phyloP scores from a whole-genome alignment of 2,888 invertebrate genomes.

The Hirtodrosophila alboralis region DNA sequence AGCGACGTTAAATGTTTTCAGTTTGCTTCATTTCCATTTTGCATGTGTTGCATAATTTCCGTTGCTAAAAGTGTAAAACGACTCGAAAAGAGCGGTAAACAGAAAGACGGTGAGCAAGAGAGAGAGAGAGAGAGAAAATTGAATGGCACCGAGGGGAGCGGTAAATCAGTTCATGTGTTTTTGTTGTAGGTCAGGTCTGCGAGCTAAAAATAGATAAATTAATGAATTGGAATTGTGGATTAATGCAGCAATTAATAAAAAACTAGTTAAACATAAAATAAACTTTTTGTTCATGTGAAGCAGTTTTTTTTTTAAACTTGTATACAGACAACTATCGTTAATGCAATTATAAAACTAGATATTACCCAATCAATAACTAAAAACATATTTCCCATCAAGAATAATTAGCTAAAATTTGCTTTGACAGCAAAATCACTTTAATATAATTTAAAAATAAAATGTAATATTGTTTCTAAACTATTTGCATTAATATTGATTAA shows the following conservation, averaged over 20 bases:
- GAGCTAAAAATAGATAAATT: constrained; percentile 19
- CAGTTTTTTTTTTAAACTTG: too few species aligned
- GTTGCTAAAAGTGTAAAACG: constrained; percentile 43
- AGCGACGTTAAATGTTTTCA: constrained; percentile 33
- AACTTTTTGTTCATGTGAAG: not conserved
- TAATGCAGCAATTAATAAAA: not conserved
- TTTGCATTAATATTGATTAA: constrained; percentile 4
- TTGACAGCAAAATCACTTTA: too few species aligned
- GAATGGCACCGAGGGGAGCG: constrained; percentile 42
- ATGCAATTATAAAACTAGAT: too few species aligned
- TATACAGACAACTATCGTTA: too few species aligned
- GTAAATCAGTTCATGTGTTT: constrained; percentile 23
- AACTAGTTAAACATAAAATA: not conserved
- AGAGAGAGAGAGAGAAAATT: constrained; percentile 6
- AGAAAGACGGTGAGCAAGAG: constrained; percentile 2
- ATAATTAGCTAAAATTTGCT: too few species aligned
- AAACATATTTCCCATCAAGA: too few species aligned
- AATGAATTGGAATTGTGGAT: constrained; percentile 16
- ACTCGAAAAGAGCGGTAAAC: too few species aligned
- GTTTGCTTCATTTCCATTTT: constrained; percentile 64
- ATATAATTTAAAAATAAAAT: too few species aligned
- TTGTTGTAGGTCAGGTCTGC: constrained; percentile 59
- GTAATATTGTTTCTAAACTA: too few species aligned
- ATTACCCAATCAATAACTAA: too few species aligned
- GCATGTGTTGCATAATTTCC: constrained; percentile 76